Evolutionary conservation across 1,140 invertebrate genomes (phyloP).

Genomic region (Euglossa dilemma): DNA sequence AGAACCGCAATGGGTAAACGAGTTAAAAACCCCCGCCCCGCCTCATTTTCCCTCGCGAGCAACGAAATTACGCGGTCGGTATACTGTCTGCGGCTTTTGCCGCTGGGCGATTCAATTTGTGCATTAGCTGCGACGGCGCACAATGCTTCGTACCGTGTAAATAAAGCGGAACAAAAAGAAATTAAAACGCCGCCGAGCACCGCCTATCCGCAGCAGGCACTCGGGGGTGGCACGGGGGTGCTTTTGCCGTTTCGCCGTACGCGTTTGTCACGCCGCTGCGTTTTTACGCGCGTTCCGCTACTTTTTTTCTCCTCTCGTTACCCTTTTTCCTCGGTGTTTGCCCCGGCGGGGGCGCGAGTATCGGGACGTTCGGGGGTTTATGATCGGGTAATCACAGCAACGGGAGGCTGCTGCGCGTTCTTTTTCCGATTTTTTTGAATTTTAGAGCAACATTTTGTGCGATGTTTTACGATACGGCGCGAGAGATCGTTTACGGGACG

Average conservation of each 20-base stretch:
- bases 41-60: conserved; percentile 30
- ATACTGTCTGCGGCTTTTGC: conserved; percentile 36
- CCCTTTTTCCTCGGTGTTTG: not conserved
- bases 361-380: too few species aligned
- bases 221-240: not conserved
- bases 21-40: conserved; percentile 31
- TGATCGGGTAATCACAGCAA: too few species aligned
- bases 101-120: conserved; percentile 47
- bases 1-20: conserved; percentile 50
- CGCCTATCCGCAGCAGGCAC: too few species aligned
- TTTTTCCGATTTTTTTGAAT: not conserved
- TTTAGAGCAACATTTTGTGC: not conserved
- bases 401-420: too few species aligned
- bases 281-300: not conserved
- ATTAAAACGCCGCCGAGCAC: conserved; percentile 1
- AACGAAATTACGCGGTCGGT: conserved; percentile 48
- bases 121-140: conserved; percentile 30
- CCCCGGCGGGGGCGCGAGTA: too few species aligned
- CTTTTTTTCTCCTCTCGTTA: not conserved
- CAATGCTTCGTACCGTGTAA: conserved; percentile 33
- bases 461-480: not conserved
- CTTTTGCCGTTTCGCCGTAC: not conserved
- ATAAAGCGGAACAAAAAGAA: conserved; percentile 45
- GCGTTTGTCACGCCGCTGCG: not conserved
- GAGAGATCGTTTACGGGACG: not conserved